Percentiles rank a stretch among this genome's conserved stretches.
Evolutionary conservation across 2,888 invertebrate genomes (phyloP).

Genomic region (Lacanobia oleracea): DNA sequence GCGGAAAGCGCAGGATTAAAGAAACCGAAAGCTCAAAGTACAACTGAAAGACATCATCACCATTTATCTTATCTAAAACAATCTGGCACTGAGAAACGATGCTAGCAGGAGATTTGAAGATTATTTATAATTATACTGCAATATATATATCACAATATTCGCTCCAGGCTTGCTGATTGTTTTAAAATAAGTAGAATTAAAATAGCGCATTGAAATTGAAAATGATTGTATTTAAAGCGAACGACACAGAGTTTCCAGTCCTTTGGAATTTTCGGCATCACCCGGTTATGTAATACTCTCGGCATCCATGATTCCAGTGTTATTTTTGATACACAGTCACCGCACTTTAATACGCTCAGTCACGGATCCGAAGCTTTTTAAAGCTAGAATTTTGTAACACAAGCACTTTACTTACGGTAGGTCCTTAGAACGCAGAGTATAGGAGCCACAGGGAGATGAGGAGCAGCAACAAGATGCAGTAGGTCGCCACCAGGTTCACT

Average conservation of each 20-base stretch:
- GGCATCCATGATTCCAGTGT: slow-evolving; percentile 59
- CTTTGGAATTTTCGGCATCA: slow-evolving; percentile 35
- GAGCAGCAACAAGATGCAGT: slow-evolving; percentile 92
- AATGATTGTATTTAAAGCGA: slow-evolving; percentile 30
- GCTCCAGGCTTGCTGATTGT: background rate
- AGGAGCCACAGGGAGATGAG: slow-evolving; percentile 92
- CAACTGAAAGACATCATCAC: background rate
- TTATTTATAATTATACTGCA: slow-evolving; percentile 20
- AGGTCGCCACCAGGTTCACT: slow-evolving; percentile 92
- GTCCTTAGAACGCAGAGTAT: slow-evolving; percentile 91
- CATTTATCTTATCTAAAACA: slow-evolving; percentile 5
- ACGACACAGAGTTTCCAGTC: slow-evolving; percentile 22
- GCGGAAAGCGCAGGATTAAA: background rate
- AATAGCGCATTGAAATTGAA: slow-evolving; percentile 12
- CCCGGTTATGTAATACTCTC: slow-evolving; percentile 46
- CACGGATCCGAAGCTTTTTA: slow-evolving; percentile 56
- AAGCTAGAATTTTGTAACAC: slow-evolving; percentile 34
- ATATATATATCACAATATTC: slow-evolving; percentile 2
- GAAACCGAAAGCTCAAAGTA: slow-evolving; percentile 2
- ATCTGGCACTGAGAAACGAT: slow-evolving; percentile 8
- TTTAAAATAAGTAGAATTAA: slow-evolving; percentile 7
- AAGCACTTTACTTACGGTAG: slow-evolving; percentile 71
- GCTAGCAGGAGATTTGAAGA: background rate
- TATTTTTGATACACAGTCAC: slow-evolving; percentile 63
- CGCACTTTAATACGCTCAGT: slow-evolving; percentile 52